Evolutionary conservation across 2,888 invertebrate genomes (phyloP), one percentile per base, ranked within the genome.

Genomic region (Chymomyza procnemis): DNA sequence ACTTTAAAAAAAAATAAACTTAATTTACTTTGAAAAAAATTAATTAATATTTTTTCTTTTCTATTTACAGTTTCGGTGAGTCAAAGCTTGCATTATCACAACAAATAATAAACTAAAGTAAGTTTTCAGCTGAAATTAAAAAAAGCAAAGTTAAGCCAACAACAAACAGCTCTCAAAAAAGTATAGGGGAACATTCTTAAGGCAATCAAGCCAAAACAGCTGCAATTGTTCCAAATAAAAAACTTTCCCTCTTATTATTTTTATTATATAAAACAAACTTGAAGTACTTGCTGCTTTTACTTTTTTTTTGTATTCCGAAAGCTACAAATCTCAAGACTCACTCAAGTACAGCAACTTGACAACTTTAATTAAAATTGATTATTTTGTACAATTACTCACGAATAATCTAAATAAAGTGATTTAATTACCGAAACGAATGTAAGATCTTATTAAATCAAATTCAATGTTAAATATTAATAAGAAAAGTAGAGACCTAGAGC

Each of bases 361-460:
- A 86, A 85, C 81, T 81, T 79, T 73, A 84, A 82, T 82, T 86
- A 79, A 84, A 79, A 86, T 80, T 82, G 82, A 82, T 82, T 77
- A 75, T 66, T 34, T 34, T 41, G 12, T 41, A 41, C 34, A 41
- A 41, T 34, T 34, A 34, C 34, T 34, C 34, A 34, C n/a, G 5
- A 26, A 5, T 26, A 26, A 26, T 26, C 3, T 26, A 26, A 26
- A 26, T 26, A 9, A 21, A 65, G 64, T 67, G 66, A 66, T 73
- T 76, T 65, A 74, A 76, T 74, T 74, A 65, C 61, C 59, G 61
- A 56, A 69, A 21, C 54, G 26, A 56, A 56, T 56, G 22, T 56
- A 30, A 14, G 18, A 26, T n/a, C 26, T 41, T 47, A 50, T 50
- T 46, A 48, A 18, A 63, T 59, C 64, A 63, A 65, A 52, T 21